These are phyloP conservation scores for Psittacula derbiana DNA, from an alignment of 2,797 vertebrate genomes.

Conservation along the genomic window DNA sequence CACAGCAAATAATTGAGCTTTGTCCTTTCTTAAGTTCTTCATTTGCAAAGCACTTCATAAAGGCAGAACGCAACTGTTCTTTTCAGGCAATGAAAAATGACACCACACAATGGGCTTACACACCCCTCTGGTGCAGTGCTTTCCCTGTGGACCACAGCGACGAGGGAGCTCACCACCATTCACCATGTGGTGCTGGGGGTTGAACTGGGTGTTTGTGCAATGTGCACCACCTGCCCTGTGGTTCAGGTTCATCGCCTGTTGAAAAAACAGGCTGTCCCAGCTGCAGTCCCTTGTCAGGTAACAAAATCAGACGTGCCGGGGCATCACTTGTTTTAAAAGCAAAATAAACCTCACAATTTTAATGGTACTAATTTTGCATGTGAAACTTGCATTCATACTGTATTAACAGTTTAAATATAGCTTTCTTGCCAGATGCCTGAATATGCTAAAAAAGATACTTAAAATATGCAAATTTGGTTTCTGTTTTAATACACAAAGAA, in stretches of 20 bases:
- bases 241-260: background rate
- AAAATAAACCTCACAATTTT: constrained; percentile 62
- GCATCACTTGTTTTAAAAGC: constrained; percentile 49
- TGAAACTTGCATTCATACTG: constrained; percentile 67
- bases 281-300: constrained; percentile 28
- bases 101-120: fast-evolving
- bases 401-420: constrained; percentile 74
- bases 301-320: constrained; percentile 36
- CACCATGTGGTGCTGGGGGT: background rate
- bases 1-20: background rate
- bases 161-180: background rate
- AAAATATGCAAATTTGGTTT: constrained; percentile 76
- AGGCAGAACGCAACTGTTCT: background rate
- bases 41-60: background rate
- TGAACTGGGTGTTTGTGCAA: background rate
- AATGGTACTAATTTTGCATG: constrained; percentile 63
- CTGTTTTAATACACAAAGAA: constrained; percentile 77
- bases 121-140: background rate
- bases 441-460: constrained; percentile 73
- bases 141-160: fast-evolving
- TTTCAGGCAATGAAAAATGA: background rate
- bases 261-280: constrained; percentile 34
- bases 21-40: background rate
- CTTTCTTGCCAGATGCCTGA: constrained; percentile 72
- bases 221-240: background rate